These are phyloP conservation scores for Helobdella robusta DNA, from an alignment of 2,888 invertebrate genomes.

Conservation along the genomic window DNA sequence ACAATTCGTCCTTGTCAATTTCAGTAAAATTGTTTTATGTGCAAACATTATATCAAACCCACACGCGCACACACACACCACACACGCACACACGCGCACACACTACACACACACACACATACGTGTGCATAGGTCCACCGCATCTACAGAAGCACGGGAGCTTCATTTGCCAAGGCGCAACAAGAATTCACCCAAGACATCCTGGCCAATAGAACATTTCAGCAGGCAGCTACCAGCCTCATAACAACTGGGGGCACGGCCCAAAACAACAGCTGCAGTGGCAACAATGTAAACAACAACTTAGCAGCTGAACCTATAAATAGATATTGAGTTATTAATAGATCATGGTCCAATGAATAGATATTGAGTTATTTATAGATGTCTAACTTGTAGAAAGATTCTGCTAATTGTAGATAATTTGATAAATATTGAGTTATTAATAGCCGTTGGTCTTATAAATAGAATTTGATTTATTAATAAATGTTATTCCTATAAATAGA, in stretches of 20 bases:
- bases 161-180: constrained; percentile 93
- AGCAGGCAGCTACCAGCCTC: constrained; percentile 75
- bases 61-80: no score
- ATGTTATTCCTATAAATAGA: no score
- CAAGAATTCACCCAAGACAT: constrained; percentile 93
- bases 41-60: no score
- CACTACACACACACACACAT: no score
- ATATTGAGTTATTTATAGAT: no score
- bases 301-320: background rate
- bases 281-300: background rate
- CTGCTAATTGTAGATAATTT: no score
- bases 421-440: no score
- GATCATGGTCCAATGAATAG: no score
- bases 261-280: background rate
- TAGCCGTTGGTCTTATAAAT: no score
- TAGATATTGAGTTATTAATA: constrained; percentile 17
- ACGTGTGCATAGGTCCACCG: constrained; percentile 75
- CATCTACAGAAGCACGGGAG: constrained; percentile 89
- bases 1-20: background rate
- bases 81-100: no score
- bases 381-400: no score
- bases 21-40: constrained; percentile 10
- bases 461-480: no score
- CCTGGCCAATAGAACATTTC: constrained; percentile 84
- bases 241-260: background rate